Evolutionary conservation across 2,888 invertebrate genomes (phyloP), one percentile per base, ranked within the genome.

Genomic region (Melieria omissa): DNA sequence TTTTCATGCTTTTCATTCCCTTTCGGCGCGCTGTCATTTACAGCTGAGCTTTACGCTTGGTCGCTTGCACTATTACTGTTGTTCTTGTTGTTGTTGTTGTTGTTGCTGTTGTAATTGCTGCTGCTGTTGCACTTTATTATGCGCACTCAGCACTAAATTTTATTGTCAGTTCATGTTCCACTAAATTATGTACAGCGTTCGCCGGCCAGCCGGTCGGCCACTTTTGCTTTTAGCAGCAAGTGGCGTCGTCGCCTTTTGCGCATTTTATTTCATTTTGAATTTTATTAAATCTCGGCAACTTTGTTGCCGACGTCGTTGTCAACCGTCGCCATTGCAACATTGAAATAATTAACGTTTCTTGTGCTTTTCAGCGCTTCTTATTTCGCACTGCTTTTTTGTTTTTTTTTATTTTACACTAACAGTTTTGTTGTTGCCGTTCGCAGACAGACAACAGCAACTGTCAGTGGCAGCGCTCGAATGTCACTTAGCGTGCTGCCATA

Each of bases 91-190:
- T 6, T 9, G 44, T 65, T 44, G 29, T 66, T 57, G 12, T 45
- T n/a, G 46, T 16, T 52, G 61, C 42, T 52, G 44, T 16, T 61
- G 14, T n/a, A 14, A 45, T 57, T 62, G 46, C 54, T 47, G 41
- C 58, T 10, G 47, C 29, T 47, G 44, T 10, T 16, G 63, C 46
- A 57, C 52, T 82, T 84, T 85, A 85, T 85, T 84, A 82, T 82
- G 83, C 82, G 79, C 81, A 84, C 81, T 83, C 83, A 84, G 83
- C 82, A 84, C 81, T 85, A 84, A 85, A 86, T 85, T 85, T 85
- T 86, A 86, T 85, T 85, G 83, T 85, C 84, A 83, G 84, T 85
- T 82, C 81, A 81, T 86, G 85, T 85, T 82, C 80, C 80, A 77
- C 78, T 85, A 80, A 84, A 84, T 86, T 83, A 85, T 85, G 80